These are phyloP conservation scores for Sebastes nivosus DNA, from an alignment of 2,797 vertebrate species.

Conservation along the genomic window DNA sequence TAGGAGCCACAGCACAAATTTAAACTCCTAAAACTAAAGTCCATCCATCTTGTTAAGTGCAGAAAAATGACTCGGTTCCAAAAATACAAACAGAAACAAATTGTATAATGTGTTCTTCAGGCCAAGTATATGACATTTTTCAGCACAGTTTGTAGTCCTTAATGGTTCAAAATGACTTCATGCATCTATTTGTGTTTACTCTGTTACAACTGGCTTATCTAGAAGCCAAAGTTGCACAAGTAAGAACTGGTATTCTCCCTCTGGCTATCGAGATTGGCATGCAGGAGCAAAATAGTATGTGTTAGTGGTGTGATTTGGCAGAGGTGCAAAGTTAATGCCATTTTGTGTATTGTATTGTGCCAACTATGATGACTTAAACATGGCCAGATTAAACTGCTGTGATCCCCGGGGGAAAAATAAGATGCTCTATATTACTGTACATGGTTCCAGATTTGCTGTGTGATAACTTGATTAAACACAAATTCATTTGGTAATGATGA, in stretches of 20 bases:
- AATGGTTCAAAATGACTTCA: slow-evolving; percentile 14
- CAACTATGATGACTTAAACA: not conserved
- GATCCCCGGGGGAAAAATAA: not conserved
- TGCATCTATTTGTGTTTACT: slow-evolving; percentile 19
- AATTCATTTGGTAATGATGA: not conserved
- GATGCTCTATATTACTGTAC: not conserved
- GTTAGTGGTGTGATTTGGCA: not conserved
- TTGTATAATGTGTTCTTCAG: not conserved
- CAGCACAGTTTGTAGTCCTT: not conserved
- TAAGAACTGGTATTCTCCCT: not conserved
- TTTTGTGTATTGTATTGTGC: not conserved
- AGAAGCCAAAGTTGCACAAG: not conserved
- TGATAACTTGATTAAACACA: not conserved
- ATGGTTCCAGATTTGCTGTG: not conserved
- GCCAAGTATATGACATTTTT: slow-evolving; percentile 7
- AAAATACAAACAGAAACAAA: slow-evolving; percentile 9
- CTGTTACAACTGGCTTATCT: not conserved
- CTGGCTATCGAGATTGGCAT: not conserved
- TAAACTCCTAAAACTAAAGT: slow-evolving; percentile 25
- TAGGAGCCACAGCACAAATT: not conserved
- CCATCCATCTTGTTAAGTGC: slow-evolving; percentile 9
- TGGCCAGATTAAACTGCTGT: not conserved
- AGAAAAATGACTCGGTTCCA: not conserved
- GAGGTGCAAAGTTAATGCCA: not conserved
- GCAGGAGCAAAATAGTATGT: not conserved